Conservation (phyloP, 2,797 vertebrate species). For the Lacerta agilis region DNA sequence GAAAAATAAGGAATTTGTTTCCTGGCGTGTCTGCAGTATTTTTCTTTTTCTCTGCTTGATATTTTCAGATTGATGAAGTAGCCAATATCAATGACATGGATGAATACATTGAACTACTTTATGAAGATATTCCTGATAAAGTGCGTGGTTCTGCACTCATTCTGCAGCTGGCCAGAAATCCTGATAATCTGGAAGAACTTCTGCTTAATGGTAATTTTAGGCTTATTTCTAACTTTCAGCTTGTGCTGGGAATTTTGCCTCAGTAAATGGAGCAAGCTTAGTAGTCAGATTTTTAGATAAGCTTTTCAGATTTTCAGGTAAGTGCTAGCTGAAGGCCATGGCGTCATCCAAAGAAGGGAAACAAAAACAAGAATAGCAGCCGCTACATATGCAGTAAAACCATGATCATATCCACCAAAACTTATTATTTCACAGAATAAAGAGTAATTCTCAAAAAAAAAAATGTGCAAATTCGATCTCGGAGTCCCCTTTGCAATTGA, state of each 20-base stretch:
- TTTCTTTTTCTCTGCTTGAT: conserved; percentile 27
- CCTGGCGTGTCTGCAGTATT: background rate
- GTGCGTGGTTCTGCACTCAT: conserved; percentile 91
- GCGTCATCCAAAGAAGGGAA: too few species aligned
- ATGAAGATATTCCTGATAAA: conserved; percentile 93
- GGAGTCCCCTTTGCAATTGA: too few species aligned
- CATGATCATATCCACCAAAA: too few species aligned
- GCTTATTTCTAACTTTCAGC: background rate
- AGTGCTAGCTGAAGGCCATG: too few species aligned
- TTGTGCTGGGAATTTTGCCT: background rate
- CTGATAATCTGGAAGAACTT: conserved; percentile 93
- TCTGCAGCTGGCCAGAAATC: conserved; percentile 90
- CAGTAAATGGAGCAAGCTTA: background rate
- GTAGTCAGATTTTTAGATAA: background rate
- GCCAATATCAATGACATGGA: conserved; percentile 91
- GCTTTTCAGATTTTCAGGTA: too few species aligned
- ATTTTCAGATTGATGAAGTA: conserved; percentile 86
- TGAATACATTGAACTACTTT: conserved; percentile 92
- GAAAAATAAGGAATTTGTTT: background rate
- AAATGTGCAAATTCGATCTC: too few species aligned
- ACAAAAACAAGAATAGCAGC: too few species aligned
- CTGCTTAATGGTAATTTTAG: conserved; percentile 85
- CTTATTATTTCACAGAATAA: too few species aligned
- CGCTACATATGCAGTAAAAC: too few species aligned
- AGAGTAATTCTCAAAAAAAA: too few species aligned